Evolutionary conservation across 2,113 vertebrate species (phyloP).

Genomic region (Circaetus gallicus): DNA sequence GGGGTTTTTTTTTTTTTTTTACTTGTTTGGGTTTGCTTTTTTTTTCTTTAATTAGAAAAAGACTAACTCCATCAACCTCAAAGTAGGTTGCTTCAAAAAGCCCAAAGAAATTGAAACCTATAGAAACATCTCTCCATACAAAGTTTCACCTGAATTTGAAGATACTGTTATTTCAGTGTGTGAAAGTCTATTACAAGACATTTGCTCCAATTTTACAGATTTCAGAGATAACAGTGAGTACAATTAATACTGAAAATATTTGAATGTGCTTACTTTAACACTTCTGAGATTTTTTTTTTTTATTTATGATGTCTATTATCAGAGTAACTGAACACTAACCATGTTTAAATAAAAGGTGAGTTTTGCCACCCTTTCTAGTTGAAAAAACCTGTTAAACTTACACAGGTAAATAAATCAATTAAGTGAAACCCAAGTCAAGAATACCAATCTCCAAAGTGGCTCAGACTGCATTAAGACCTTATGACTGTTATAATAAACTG

Average conservation of each 20-base stretch:
- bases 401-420: not conserved
- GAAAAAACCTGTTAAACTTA: not conserved
- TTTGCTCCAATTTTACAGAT: not conserved
- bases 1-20: not conserved
- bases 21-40: not conserved
- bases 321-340: not conserved
- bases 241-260: not conserved
- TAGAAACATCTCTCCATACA: not conserved
- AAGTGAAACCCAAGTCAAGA: not conserved
- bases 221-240: rapidly evolving
- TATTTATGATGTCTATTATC: not conserved
- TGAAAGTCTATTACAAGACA: not conserved
- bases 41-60: not conserved
- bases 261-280: not conserved
- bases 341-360: not conserved
- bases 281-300: not conserved
- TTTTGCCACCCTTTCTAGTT: not conserved
- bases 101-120: not conserved
- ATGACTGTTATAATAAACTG: not conserved
- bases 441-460: not conserved
- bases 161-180: not conserved
- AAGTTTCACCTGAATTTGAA: not conserved
- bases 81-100: not conserved
- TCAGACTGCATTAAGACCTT: not conserved
- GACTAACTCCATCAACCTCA: not conserved